Percentiles rank a stretch among this genome's conserved stretches.
These are phyloP conservation scores for Amblyjoppa proteus DNA, from an alignment of 2,888 invertebrate species.

Conservation along the genomic window DNA sequence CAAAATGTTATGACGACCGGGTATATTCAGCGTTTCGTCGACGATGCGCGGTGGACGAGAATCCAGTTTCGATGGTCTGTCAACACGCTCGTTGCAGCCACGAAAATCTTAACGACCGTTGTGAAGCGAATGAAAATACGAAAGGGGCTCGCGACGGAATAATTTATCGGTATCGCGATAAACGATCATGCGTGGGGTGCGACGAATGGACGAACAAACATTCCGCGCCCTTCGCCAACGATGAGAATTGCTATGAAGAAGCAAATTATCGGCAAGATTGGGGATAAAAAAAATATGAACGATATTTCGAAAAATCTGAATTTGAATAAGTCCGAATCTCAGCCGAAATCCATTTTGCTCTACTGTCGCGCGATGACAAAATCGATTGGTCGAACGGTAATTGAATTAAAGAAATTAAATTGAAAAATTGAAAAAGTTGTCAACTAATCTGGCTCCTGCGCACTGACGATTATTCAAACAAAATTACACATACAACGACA, in stretches of 20 bases:
- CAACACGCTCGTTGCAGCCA: conserved; percentile 13
- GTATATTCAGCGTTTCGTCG: conserved; percentile 15
- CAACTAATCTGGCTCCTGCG: too few species aligned
- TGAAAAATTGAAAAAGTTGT: too few species aligned
- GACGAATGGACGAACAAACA: neutral
- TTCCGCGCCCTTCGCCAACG: neutral
- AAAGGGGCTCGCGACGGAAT: neutral
- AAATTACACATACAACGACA: too few species aligned
- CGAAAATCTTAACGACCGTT: conserved; percentile 28
- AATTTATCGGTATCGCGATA: neutral
- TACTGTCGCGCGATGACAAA: too few species aligned
- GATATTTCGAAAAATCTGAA: neutral
- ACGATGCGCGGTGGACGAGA: neutral
- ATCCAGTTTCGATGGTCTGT: neutral
- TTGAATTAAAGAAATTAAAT: too few species aligned
- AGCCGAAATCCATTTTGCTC: too few species aligned
- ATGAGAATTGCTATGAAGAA: neutral
- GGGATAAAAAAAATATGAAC: neutral
- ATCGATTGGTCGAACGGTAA: too few species aligned
- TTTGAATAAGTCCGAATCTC: neutral
- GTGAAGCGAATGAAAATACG: conserved; percentile 11
- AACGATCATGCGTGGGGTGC: neutral
- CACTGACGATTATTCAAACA: too few species aligned
- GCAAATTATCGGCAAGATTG: neutral
- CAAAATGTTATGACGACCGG: conserved; percentile 37